phyloP scores from a whole-genome alignment of 2,797 vertebrate species.

The Dipus sagitta region DNA sequence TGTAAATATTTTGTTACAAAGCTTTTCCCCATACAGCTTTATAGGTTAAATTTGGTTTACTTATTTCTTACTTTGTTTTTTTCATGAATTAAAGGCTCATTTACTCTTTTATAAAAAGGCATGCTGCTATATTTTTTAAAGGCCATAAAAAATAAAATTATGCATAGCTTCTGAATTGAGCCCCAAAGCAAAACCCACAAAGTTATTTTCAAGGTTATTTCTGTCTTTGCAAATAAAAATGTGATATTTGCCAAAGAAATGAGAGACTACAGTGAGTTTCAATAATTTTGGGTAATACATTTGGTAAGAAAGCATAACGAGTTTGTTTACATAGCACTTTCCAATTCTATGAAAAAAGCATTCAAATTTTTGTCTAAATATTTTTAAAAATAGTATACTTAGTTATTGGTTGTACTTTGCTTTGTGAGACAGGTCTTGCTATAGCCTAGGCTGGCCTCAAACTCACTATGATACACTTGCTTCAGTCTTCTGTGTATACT shows the following conservation, averaged over 20 bases:
- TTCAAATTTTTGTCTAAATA: neutral
- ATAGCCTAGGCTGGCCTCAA: neutral
- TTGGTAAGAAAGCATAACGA: neutral
- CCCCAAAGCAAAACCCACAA: constrained; percentile 19
- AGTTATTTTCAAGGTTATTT: constrained; percentile 48
- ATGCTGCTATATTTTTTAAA: neutral
- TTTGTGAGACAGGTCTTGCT: neutral
- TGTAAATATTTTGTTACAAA: neutral
- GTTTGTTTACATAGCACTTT: constrained; percentile 6
- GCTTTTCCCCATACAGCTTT: neutral
- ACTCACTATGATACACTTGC: neutral
- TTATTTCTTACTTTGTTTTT: constrained; percentile 23
- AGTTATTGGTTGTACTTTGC: too few species aligned
- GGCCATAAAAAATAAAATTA: neutral
- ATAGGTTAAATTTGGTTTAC: neutral
- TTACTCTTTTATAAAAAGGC: neutral
- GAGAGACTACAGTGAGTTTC: neutral
- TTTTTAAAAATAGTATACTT: neutral
- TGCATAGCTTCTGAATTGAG: constrained; percentile 18
- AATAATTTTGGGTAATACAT: neutral
- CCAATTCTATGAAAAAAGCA: constrained; percentile 9
- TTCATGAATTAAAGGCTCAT: neutral
- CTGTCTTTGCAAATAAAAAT: constrained; percentile 51
- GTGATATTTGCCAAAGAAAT: neutral
- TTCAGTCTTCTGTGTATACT: neutral